Conservation (phyloP, 1,140 invertebrate species). For the Caenorhabditis elegans region WBcel235 BX284604.4:9042501-9043000, state of each 20-base stretch:
- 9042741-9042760: neutral
- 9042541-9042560: no score
- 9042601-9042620: neutral
- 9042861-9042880: constrained; percentile 5
- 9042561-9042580: no score
- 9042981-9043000: neutral
- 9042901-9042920: neutral
- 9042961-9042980: constrained; percentile 13
- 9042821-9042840: constrained; percentile 16
- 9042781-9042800: no score
- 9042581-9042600: neutral
- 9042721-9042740: neutral
- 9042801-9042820: neutral
- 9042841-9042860: constrained; percentile 17
- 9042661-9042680: neutral
- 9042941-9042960: neutral
- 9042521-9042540: constrained; percentile 21
- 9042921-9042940: neutral
- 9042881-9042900: constrained; percentile 2
- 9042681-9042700: constrained; percentile 20
- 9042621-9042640: neutral
- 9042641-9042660: neutral
- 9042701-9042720: neutral
- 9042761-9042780: neutral
- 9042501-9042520: neutral